Conservation (phyloP, 1,140 invertebrate species). For the Penaeus vannamei region DNA sequence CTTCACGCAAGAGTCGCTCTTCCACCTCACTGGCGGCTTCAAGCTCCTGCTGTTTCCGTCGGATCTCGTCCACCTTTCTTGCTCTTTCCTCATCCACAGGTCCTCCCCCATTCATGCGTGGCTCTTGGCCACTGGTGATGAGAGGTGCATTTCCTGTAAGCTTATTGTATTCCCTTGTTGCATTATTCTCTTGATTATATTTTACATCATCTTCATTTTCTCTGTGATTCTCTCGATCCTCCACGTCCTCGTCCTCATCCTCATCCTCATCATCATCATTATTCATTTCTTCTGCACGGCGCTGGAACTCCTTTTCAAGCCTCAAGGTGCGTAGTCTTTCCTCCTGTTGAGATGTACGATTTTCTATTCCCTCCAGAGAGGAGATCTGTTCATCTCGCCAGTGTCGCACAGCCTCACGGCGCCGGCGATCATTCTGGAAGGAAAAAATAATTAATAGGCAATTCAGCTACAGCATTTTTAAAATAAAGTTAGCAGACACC, state of each 20-base stretch:
- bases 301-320: constrained; percentile 90
- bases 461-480: neutral
- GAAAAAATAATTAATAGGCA: constrained; percentile 48
- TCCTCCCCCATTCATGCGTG: constrained; percentile 57
- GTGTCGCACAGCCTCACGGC: constrained; percentile 80
- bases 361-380: constrained; percentile 79
- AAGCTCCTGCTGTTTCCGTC: constrained; percentile 70
- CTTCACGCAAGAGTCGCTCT: constrained; percentile 70
- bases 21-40: constrained; percentile 71
- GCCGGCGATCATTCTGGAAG: constrained; percentile 78
- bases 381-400: constrained; percentile 89
- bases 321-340: constrained; percentile 88
- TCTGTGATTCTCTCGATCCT: neutral
- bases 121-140: neutral
- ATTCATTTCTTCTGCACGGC: constrained; percentile 83
- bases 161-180: constrained; percentile 24
- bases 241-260: constrained; percentile 56
- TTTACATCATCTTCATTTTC: constrained; percentile 35
- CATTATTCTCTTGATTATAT: neutral
- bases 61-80: constrained; percentile 75
- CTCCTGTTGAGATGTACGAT: constrained; percentile 84
- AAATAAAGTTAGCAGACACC: too few relatives aligned
- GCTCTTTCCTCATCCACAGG: constrained; percentile 74
- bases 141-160: neutral
- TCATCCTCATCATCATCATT: constrained; percentile 70